These are phyloP conservation scores for Falco rusticolus DNA, from an alignment of 2,797 vertebrate species.

Conservation along the genomic window DNA sequence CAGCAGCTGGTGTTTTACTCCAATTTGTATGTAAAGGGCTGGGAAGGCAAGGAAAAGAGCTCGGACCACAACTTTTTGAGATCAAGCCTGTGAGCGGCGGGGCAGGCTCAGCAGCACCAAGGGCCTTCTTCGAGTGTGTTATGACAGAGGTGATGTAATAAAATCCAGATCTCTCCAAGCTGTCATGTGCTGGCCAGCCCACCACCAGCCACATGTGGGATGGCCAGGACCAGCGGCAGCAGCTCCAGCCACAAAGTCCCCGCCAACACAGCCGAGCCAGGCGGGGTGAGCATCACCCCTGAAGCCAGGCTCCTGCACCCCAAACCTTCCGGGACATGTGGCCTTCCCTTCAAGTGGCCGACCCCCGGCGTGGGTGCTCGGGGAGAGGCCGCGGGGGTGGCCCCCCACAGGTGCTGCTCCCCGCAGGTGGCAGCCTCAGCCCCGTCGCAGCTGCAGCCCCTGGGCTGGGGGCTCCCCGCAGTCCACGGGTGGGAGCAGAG, in stretches of 20 bases:
- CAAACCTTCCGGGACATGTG: fast-evolving
- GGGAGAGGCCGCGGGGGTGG: background rate
- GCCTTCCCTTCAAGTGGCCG: background rate
- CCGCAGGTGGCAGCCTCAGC: background rate
- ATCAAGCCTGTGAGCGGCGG: background rate
- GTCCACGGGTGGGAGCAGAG: fast-evolving
- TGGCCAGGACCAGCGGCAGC: background rate
- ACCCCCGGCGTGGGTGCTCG: background rate
- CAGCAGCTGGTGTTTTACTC: background rate
- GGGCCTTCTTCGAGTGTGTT: background rate
- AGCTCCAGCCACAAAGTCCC: background rate
- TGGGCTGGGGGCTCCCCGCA: too few species aligned
- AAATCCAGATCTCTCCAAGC: background rate
- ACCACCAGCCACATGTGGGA: background rate
- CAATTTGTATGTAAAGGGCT: background rate
- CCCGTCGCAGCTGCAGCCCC: background rate
- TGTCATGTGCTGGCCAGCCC: background rate
- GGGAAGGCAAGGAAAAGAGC: background rate
- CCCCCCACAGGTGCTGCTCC: background rate
- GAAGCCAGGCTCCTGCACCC: fast-evolving
- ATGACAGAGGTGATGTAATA: background rate
- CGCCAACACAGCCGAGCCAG: fast-evolving
- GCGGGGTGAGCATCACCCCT: fast-evolving
- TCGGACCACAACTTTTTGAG: background rate
- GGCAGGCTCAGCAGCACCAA: background rate